Evolutionary conservation across 2,888 invertebrate species (phyloP).

Genomic region (Incurvaria masculella): DNA sequence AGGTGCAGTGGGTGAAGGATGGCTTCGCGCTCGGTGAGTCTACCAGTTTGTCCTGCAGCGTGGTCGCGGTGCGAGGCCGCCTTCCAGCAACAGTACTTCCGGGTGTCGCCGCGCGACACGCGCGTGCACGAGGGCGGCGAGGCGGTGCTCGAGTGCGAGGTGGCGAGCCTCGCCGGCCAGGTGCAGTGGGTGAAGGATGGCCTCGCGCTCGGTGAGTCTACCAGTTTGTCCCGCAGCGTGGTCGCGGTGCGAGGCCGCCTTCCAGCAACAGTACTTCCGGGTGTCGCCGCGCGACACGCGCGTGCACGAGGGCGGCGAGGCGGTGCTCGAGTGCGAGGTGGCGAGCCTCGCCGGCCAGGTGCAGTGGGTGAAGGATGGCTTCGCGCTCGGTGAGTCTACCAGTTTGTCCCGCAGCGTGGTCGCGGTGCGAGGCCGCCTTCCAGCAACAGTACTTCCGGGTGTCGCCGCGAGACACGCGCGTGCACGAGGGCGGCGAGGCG

Average conservation of each 20-base stretch:
- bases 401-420: no score
- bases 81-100: conserved; percentile 76
- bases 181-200: conserved; percentile 97
- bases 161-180: conserved; percentile 78
- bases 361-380: conserved; percentile 95
- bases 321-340: conserved; percentile 81
- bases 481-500: conserved; percentile 79
- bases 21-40: conserved; percentile 85
- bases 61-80: conserved; percentile 23
- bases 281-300: conserved; percentile 72
- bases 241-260: conserved; percentile 25
- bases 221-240: no score
- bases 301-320: conserved; percentile 80
- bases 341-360: conserved; percentile 82
- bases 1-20: conserved; percentile 93
- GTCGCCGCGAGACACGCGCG: conserved; percentile 72
- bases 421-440: conserved; percentile 26
- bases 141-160: conserved; percentile 79
- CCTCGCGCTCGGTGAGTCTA: conserved; percentile 81
- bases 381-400: conserved; percentile 81
- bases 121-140: conserved; percentile 82
- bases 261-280: conserved; percentile 78
- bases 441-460: conserved; percentile 81
- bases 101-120: conserved; percentile 71
- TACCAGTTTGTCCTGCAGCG: no score